A percentile compares a stretch with the other conserved stretches of the same genome.
These are phyloP conservation scores for Scotopteryx bipunctaria DNA, from an alignment of 2,888 invertebrate genomes.

Conservation along the genomic window DNA sequence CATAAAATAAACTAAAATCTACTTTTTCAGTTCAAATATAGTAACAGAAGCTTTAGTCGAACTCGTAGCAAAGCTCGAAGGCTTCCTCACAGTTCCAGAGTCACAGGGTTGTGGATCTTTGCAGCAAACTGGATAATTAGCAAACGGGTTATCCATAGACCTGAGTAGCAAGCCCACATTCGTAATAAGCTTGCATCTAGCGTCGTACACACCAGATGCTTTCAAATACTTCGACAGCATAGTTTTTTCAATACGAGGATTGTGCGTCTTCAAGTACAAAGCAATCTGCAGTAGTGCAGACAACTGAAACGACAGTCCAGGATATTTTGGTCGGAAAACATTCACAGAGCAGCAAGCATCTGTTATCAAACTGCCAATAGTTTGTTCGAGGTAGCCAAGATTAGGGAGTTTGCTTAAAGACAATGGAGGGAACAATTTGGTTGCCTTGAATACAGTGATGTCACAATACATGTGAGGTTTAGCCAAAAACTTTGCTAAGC, in stretches of 20 bases:
- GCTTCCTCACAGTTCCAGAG: constrained; percentile 42
- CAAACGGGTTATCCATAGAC: constrained; percentile 82
- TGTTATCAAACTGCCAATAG: constrained; percentile 78
- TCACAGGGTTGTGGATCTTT: constrained; percentile 26
- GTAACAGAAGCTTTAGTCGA: constrained; percentile 29
- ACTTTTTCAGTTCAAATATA: constrained; percentile 12
- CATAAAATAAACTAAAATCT: constrained; percentile 1
- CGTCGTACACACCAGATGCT: constrained; percentile 59
- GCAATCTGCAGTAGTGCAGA: constrained; percentile 84
- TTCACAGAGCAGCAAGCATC: constrained; percentile 80
- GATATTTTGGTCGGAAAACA: constrained; percentile 83
- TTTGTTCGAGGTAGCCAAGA: constrained; percentile 85
- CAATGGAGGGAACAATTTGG: constrained; percentile 63
- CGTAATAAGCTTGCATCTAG: constrained; percentile 63
- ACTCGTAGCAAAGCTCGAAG: constrained; percentile 40
- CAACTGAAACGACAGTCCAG: constrained; percentile 74
- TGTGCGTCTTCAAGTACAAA: constrained; percentile 81
- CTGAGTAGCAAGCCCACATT: constrained; percentile 73
- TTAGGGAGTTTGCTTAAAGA: constrained; percentile 77
- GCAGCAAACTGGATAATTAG: constrained; percentile 68
- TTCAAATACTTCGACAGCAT: constrained; percentile 60
- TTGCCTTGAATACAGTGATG: constrained; percentile 67
- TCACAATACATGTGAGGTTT: constrained; percentile 77
- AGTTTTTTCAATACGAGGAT: constrained; percentile 55
- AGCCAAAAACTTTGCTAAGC: constrained; percentile 78